Evolutionary conservation across 1,140 invertebrate species (phyloP), one percentile per base, ranked within the genome.

Genomic region (Cydia splendana): DNA sequence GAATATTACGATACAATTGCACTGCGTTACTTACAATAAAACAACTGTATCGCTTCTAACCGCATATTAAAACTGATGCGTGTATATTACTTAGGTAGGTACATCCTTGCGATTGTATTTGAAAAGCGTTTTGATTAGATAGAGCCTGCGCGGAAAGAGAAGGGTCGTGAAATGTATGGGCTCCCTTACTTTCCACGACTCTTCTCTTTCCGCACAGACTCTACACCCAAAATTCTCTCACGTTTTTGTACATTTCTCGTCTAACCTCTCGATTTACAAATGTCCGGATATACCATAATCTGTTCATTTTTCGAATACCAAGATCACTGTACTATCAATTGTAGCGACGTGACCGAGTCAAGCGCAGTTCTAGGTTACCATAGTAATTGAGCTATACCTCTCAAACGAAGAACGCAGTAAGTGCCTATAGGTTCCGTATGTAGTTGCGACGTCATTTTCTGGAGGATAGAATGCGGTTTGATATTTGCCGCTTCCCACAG

Each of bases 261-360:
- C 12, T 48, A 15, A 48, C 12, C 45, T 48, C 2, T 15, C 45
- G 9, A 48, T 48, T 45, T 45, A 12, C 0, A 15, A 48, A 48
- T 15, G 1, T 3, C 45, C 45, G 45, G 45, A 48, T 48, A 48
- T 48, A 48, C 45, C 4, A 48, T 48, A 48, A 48, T 48, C 15
- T 48, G 45, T 13, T 4, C 45, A 48, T 65, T 65, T 42, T 65
- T 13, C 24, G 28, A 65, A 65, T 38, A 4, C 67, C 34, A 38
- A 38, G 67, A 71, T 38, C 67, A 71, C 34, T 71, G 67, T 71
- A 18, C 57, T 62, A 38, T 42, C 28, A n/a, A 71, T 71, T 45
- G 34, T 15, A 20, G 30, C 24, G 67, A 71, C 67, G 67, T 71
- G 67, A 71, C 67, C 65, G 30, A 69, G 65, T 69, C 67, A 71